Percentiles rank a stretch among this genome's conserved stretches.
Evolutionary conservation across 2,113 vertebrate genomes (phyloP).

Genomic region (Pelodiscus sinensis): DNA sequence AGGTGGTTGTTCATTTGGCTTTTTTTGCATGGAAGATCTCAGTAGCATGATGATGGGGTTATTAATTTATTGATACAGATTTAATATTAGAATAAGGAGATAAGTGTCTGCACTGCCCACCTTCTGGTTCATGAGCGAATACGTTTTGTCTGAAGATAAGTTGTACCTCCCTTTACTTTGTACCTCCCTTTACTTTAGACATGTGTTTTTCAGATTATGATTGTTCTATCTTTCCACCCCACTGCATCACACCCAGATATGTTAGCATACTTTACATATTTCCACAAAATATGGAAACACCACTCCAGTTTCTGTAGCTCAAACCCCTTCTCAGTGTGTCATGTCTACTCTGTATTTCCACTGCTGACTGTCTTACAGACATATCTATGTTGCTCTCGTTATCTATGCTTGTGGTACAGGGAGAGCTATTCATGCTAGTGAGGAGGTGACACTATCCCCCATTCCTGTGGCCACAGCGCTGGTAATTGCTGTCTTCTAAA

Average conservation of each 20-base stretch:
- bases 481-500: background rate
- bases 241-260: accelerated
- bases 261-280: background rate
- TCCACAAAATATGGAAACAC: background rate
- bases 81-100: background rate
- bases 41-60: background rate
- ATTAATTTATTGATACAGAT: accelerated
- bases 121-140: background rate
- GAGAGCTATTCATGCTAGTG: background rate
- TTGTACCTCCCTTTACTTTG: background rate
- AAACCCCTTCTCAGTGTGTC: accelerated
- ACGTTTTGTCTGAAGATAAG: background rate
- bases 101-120: background rate
- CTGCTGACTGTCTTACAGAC: background rate
- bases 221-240: background rate
- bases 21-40: background rate
- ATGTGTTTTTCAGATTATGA: background rate
- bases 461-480: background rate
- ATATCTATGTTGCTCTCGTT: background rate
- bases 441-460: background rate
- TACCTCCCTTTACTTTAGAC: background rate
- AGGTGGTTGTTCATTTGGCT: background rate
- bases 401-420: background rate
- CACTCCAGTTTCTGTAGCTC: accelerated
- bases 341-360: background rate